Evolutionary conservation across 2,113 vertebrate genomes (phyloP).

Genomic region (Microcebus ravelobensis): DNA sequence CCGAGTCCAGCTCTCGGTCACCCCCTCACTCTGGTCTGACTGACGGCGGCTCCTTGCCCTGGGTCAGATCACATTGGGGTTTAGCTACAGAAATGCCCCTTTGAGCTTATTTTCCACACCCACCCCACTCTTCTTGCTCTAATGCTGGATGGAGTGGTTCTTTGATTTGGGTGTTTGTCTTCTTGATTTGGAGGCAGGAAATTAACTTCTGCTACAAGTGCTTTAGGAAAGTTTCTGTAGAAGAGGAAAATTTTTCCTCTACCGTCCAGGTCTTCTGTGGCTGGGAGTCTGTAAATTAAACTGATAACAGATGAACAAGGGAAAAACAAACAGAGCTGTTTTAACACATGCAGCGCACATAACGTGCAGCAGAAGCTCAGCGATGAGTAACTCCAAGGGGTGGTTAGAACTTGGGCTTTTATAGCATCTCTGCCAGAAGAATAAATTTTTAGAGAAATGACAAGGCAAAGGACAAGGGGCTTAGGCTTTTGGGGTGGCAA

Average conservation of each 20-base stretch:
- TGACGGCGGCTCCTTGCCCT: too few relatives aligned
- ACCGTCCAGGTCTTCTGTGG: neutral
- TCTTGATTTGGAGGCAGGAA: neutral
- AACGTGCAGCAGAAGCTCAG: neutral
- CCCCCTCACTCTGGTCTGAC: fast-evolving
- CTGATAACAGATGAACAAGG: neutral
- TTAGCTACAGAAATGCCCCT: neutral
- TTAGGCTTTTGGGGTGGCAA: neutral
- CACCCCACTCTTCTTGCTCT: neutral
- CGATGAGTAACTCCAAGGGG: neutral
- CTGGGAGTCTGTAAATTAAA: neutral
- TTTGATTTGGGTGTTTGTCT: neutral
- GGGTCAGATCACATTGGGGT: neutral
- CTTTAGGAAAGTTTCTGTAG: neutral
- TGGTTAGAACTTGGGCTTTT: neutral
- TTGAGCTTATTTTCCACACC: neutral
- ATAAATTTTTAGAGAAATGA: neutral
- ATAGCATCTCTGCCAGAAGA: neutral
- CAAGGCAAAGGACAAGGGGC: too few relatives aligned
- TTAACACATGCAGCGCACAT: fast-evolving
- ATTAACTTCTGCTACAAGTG: neutral
- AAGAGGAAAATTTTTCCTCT: neutral
- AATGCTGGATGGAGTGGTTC: neutral
- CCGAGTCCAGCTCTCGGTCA: fast-evolving
- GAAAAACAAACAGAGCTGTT: neutral